phyloP scores from a whole-genome alignment of 2,797 vertebrate species.

The Enteromius thamalakanensis region DNA sequence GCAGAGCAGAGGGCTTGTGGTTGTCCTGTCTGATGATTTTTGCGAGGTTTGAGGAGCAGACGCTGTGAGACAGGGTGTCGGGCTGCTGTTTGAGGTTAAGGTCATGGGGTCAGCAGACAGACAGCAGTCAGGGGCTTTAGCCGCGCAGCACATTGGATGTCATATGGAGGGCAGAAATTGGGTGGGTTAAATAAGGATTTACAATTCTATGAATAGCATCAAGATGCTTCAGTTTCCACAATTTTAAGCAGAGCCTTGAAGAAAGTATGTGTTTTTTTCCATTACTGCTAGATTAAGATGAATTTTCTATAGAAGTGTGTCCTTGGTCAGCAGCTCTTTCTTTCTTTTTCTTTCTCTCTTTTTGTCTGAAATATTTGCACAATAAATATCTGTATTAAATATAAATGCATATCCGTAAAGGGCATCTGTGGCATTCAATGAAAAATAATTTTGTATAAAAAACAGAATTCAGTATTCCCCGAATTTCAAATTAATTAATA shows the following conservation, averaged over 20 bases:
- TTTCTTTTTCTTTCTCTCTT: neutral
- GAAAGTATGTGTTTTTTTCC: neutral
- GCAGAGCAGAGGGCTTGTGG: conserved; percentile 5
- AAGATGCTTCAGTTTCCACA: neutral
- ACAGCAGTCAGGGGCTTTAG: conserved; percentile 39
- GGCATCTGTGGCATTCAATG: neutral
- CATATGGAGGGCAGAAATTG: conserved; percentile 41
- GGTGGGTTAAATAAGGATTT: conserved; percentile 35
- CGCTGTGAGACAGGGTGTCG: conserved; percentile 20
- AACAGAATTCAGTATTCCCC: neutral
- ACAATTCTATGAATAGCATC: conserved; percentile 34
- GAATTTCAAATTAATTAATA: neutral
- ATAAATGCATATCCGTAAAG: neutral
- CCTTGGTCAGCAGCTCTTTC: neutral
- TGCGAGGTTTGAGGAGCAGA: conserved; percentile 25
- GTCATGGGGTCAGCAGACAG: conserved; percentile 49
- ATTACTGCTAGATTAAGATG: neutral
- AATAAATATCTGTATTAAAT: neutral
- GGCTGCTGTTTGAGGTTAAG: conserved; percentile 43
- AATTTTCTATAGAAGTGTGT: neutral
- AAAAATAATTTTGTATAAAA: neutral
- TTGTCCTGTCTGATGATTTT: conserved; percentile 14
- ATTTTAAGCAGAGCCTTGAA: neutral
- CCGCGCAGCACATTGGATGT: conserved; percentile 14
- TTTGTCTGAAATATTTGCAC: too few relatives aligned